phyloP scores from a whole-genome alignment of 1,140 invertebrate genomes.

The Heliconius hermathena region DNA sequence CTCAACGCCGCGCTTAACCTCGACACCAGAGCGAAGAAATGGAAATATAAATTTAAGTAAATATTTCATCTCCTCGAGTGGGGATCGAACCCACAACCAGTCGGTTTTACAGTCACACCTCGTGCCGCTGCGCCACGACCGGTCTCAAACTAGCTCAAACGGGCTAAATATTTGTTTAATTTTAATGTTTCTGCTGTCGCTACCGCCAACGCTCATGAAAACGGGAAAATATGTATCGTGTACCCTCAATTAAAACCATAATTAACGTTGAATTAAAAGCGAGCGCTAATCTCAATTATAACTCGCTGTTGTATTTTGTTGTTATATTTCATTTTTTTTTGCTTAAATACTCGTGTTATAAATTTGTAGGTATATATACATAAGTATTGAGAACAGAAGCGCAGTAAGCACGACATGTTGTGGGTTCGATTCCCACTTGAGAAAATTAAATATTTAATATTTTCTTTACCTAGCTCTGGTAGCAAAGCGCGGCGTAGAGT shows the following conservation, averaged over 20 bases:
- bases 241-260: slow-evolving; percentile 75
- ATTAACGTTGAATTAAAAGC: slow-evolving; percentile 74
- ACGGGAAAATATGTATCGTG: slow-evolving; percentile 69
- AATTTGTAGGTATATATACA: neutral
- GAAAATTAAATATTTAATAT: neutral
- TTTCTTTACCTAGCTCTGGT: neutral
- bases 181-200: slow-evolving; percentile 37
- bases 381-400: too few relatives aligned
- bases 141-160: too few relatives aligned
- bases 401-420: too few relatives aligned
- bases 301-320: slow-evolving; percentile 53
- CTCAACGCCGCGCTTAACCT: too few relatives aligned
- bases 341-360: neutral
- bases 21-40: too few relatives aligned
- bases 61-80: too few relatives aligned
- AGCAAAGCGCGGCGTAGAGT: too few relatives aligned
- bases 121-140: too few relatives aligned
- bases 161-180: slow-evolving; percentile 10
- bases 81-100: too few relatives aligned
- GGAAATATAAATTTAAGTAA: too few relatives aligned
- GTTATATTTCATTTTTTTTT: slow-evolving; percentile 37
- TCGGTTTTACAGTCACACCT: too few relatives aligned
- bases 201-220: slow-evolving; percentile 56
- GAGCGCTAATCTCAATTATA: slow-evolving; percentile 70
- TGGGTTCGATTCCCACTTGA: neutral